phyloP scores from a whole-genome alignment of 2,888 invertebrate genomes.

The Rhogogaster chlorosoma region DNA sequence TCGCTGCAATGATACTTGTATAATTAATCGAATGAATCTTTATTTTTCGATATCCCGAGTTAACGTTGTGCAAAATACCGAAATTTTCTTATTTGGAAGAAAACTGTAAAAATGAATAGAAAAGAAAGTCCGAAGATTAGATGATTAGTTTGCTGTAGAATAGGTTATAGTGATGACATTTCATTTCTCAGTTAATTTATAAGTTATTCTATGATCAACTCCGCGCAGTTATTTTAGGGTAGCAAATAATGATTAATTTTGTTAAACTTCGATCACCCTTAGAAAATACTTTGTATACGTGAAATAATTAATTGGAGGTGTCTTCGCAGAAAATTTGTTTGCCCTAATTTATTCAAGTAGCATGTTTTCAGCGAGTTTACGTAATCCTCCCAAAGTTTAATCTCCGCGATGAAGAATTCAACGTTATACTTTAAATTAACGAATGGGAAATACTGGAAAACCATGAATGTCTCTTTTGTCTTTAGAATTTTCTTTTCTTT shows the following conservation, averaged over 20 bases:
- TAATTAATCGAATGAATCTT: too few relatives aligned
- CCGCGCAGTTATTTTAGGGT: background rate
- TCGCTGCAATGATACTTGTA: background rate
- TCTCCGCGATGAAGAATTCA: background rate
- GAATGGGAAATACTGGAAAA: background rate
- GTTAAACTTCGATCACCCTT: background rate
- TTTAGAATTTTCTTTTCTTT: background rate
- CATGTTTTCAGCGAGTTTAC: background rate
- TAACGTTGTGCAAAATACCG: background rate
- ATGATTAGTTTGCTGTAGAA: background rate
- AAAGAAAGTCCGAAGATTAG: background rate
- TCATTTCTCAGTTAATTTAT: background rate
- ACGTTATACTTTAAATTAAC: background rate
- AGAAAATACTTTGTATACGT: background rate
- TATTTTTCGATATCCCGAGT: background rate
- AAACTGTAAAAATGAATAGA: too few relatives aligned
- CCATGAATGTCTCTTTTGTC: background rate
- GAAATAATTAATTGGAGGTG: conserved; percentile 7
- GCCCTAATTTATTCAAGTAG: background rate
- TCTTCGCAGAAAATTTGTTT: conserved; percentile 1
- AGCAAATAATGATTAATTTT: background rate
- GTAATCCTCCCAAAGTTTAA: background rate
- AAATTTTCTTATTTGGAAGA: background rate
- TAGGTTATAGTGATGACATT: background rate
- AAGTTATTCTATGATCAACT: background rate